Conservation (phyloP, 2,113 vertebrate species). For the Dissostichus mawsoni region DNA sequence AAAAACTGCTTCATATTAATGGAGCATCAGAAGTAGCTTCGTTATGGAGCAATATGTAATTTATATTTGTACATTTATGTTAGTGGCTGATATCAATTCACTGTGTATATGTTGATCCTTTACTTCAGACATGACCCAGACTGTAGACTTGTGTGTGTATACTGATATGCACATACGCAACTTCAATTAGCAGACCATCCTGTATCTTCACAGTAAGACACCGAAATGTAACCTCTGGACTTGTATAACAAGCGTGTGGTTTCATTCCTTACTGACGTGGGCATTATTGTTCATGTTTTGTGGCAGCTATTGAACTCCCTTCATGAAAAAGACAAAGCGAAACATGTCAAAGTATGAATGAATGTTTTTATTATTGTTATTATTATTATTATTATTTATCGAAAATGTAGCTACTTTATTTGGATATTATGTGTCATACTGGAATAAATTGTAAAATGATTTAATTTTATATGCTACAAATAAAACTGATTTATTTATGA, state of each 20-base stretch:
- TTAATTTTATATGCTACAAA: conserved; percentile 99
- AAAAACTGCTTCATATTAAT: conserved; percentile 93
- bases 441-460: conserved; percentile 99
- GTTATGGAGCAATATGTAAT: conserved; percentile 95
- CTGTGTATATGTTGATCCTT: conserved; percentile 85
- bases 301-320: conserved; percentile 93
- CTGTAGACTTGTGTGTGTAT: conserved; percentile 83
- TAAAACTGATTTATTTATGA: conserved; percentile 99
- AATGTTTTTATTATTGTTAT: conserved; percentile 85
- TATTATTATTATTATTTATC: conserved; percentile 98
- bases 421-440: conserved; percentile 95
- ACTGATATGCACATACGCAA: conserved; percentile 79
- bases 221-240: conserved; percentile 59
- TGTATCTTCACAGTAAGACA: conserved; percentile 72
- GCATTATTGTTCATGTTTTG: conserved; percentile 89
- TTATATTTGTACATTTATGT: conserved; percentile 83
- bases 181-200: conserved; percentile 76
- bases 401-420: conserved; percentile 93
- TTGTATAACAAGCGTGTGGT: conserved; percentile 81
- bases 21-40: conserved; percentile 95
- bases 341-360: conserved; percentile 94
- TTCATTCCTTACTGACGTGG: conserved; percentile 89
- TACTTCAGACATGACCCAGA: conserved; percentile 78
- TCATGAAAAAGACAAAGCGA: conserved; percentile 88
- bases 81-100: conserved; percentile 80